A percentile compares a stretch with the other conserved stretches of the same genome.
Evolutionary conservation across 2,113 vertebrate genomes (phyloP).

Genomic region (Garra rufa): DNA sequence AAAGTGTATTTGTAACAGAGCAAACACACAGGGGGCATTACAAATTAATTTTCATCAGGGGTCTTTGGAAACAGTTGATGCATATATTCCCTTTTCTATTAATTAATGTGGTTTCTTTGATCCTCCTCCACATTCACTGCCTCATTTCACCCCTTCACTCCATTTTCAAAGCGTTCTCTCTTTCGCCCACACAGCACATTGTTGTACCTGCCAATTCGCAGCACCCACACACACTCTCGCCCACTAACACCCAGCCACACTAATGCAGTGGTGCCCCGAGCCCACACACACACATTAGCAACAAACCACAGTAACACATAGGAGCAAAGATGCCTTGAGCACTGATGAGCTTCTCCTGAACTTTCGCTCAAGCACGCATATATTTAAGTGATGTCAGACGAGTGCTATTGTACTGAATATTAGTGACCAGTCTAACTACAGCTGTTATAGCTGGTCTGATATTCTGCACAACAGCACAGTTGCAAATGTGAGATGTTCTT

Average conservation of each 20-base stretch:
- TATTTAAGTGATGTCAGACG: neutral
- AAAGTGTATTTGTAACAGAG: neutral
- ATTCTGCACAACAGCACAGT: neutral
- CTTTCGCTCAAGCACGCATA: neutral
- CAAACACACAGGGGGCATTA: neutral
- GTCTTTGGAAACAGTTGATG: neutral
- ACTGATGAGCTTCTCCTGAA: neutral
- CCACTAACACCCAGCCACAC: slow-evolving; percentile 47
- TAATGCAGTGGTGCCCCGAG: slow-evolving; percentile 36
- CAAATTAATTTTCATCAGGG: slow-evolving; percentile 3
- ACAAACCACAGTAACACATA: neutral
- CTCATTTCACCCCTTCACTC: slow-evolving; percentile 15
- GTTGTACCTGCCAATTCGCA: slow-evolving; percentile 18
- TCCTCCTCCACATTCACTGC: slow-evolving; percentile 15
- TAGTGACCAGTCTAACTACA: neutral
- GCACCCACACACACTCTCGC: slow-evolving; percentile 56
- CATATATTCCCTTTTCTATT: slow-evolving; percentile 1
- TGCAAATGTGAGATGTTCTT: neutral
- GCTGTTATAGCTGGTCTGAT: neutral
- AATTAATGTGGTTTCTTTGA: slow-evolving; percentile 18
- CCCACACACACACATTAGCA: slow-evolving; percentile 11
- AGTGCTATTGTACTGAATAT: neutral
- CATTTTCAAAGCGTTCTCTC: slow-evolving; percentile 15
- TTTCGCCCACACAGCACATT: neutral
- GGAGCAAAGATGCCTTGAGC: slow-evolving; percentile 1